Evolutionary conservation across 2,113 vertebrate genomes (phyloP), one percentile per base, ranked within the genome.

Genomic region (Pachyramphus minor): DNA sequence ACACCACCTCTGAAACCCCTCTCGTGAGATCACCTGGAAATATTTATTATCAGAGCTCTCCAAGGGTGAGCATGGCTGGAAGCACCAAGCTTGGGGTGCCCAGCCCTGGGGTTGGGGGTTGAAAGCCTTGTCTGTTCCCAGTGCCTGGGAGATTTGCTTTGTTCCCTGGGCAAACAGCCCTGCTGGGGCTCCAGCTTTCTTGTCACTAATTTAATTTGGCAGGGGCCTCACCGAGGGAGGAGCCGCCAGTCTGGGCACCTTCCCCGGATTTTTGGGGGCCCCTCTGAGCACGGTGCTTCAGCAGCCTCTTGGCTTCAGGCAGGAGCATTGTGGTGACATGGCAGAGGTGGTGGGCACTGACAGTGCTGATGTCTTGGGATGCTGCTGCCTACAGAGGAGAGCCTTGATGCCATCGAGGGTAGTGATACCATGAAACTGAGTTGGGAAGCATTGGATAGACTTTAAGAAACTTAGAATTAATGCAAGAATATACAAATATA

Each of bases 31-130:
- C 59, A 12, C 28, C 23, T 68, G 52, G 35, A 76, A 73, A 19
- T 55, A 41, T 35, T 81, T 80, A 13, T 41, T 59, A 22, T 19
- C 53, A 33, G 49, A 60, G 39, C 39, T 75, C 53, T 35, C 33
- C 1, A 6, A n/a, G 17, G 67, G 12, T 0, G 1, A 84, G 37
- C 0, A 0, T 64, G 35, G 22, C 59, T 8, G 4, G 11, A 71
- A 44, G 71, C 0, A 0, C 52, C 2, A 3, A 55, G 45, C 35
- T 55, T 0, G 3, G 44, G 35, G 2, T 25, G 7, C 35, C 42
- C 2, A 0, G 24, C 18, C 24, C 39, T 3, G 0, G 22, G 35
- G 13, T 3, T 5, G 11, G 44, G 30, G 15, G 13, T 15, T 31
- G 52, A 15, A 44, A 59, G 25, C 35, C 30, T 39, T 85, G 52